phyloP scores from a whole-genome alignment of 2,888 invertebrate genomes.

The Agrilus biguttatus region DNA sequence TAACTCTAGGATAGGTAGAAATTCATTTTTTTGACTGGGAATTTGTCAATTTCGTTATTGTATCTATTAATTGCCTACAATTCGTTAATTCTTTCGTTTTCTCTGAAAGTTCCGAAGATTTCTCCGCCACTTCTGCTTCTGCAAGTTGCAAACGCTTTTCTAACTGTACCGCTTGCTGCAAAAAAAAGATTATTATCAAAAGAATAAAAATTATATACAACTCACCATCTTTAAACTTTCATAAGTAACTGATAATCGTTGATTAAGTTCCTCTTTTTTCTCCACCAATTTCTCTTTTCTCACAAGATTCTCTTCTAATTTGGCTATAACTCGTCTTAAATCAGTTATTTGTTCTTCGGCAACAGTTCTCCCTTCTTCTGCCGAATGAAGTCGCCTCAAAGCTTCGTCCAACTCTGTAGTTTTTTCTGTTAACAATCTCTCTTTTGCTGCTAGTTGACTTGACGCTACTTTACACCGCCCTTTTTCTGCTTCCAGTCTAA shows the following conservation, averaged over 20 bases:
- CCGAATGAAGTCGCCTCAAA: constrained; percentile 12
- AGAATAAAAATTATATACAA: not conserved
- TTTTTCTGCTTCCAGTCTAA: constrained; percentile 17
- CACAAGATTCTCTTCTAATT: constrained; percentile 22
- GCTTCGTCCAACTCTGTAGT: constrained; percentile 12
- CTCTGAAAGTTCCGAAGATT: constrained; percentile 17
- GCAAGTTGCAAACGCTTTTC: constrained; percentile 15
- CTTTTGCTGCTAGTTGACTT: constrained; percentile 14
- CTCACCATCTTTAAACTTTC: constrained; percentile 21
- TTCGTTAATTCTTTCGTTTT: constrained; percentile 16
- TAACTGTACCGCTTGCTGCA: constrained; percentile 20
- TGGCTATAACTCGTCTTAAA: constrained; percentile 17
- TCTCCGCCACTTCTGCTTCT: constrained; percentile 12
- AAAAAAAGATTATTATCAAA: constrained; percentile 7
- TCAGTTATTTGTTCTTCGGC: constrained; percentile 18
- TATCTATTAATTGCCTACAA: constrained; percentile 21
- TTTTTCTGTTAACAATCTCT: constrained; percentile 15
- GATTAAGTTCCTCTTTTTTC: constrained; percentile 21
- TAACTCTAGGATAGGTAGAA: too few species aligned
- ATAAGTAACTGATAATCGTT: constrained; percentile 16
- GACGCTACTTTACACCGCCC: constrained; percentile 12
- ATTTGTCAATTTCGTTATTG: constrained; percentile 21
- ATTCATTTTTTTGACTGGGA: too few species aligned
- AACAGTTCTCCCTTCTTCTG: constrained; percentile 11
- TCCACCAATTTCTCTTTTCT: constrained; percentile 21